Conservation (phyloP, 2,113 vertebrate species). For the Callochromis pleurospilus region DNA sequence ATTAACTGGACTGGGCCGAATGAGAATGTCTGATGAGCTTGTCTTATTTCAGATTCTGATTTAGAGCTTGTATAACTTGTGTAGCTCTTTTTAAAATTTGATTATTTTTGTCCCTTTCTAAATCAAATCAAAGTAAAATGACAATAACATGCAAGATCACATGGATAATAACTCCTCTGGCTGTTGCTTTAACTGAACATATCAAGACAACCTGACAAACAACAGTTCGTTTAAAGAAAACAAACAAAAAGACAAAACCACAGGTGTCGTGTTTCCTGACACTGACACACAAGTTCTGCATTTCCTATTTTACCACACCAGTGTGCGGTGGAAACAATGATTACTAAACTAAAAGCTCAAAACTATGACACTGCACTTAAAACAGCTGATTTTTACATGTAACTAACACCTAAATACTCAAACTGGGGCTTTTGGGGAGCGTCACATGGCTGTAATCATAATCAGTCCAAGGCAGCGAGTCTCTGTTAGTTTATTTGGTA, state of each 20-base stretch:
- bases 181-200: background rate
- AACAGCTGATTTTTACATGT: background rate
- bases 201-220: background rate
- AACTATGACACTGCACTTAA: background rate
- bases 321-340: background rate
- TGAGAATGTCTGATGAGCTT: background rate
- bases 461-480: background rate
- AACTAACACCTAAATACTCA: background rate
- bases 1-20: background rate
- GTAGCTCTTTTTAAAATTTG: background rate
- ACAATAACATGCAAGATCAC: background rate
- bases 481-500: background rate
- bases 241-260: background rate
- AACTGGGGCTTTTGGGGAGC: background rate
- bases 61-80: background rate
- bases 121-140: background rate
- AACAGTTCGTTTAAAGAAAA: background rate
- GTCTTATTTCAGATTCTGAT: background rate
- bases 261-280: background rate
- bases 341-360: background rate
- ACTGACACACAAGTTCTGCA: background rate
- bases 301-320: background rate
- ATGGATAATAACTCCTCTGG: background rate
- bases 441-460: rapidly evolving
- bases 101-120: background rate